These are phyloP conservation scores for Propithecus deckenii DNA, from an alignment of 2,797 vertebrate species.

Conservation along the genomic window DNA sequence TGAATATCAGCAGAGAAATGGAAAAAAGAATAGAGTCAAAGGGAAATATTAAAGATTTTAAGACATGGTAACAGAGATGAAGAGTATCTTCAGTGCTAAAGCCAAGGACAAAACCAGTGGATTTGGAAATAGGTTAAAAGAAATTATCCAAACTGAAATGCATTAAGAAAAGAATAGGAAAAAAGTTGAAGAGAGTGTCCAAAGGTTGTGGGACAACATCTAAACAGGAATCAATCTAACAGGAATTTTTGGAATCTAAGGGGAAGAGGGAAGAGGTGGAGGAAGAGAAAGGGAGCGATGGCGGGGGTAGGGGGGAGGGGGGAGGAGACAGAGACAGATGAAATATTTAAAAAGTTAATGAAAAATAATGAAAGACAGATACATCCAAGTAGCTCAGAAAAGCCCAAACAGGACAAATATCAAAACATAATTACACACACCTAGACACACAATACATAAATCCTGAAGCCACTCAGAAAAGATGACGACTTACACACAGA, in stretches of 20 bases:
- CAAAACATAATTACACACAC: not conserved
- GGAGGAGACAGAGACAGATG: not conserved
- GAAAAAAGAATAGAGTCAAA: not conserved
- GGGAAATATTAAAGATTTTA: not conserved
- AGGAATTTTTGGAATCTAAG: not conserved
- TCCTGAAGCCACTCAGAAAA: not conserved
- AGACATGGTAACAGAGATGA: not conserved
- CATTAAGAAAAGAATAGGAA: not conserved
- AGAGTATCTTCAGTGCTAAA: not conserved
- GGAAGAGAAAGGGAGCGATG: not conserved
- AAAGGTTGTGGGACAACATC: not conserved
- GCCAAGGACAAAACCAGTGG: constrained; percentile 10
- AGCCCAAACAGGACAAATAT: not conserved
- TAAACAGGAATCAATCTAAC: not conserved
- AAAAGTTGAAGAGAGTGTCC: not conserved
- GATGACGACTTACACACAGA: not conserved
- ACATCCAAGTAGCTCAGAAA: not conserved
- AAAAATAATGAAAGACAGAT: not conserved
- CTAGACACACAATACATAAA: not conserved
- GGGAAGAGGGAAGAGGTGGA: not conserved
- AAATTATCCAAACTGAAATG: not conserved
- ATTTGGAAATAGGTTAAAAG: not conserved
- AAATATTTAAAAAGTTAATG: not conserved
- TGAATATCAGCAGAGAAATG: not conserved
- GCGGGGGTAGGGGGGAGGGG: no score